phyloP scores from a whole-genome alignment of 2,888 invertebrate species.

The Choristoneura rosaceana region DNA sequence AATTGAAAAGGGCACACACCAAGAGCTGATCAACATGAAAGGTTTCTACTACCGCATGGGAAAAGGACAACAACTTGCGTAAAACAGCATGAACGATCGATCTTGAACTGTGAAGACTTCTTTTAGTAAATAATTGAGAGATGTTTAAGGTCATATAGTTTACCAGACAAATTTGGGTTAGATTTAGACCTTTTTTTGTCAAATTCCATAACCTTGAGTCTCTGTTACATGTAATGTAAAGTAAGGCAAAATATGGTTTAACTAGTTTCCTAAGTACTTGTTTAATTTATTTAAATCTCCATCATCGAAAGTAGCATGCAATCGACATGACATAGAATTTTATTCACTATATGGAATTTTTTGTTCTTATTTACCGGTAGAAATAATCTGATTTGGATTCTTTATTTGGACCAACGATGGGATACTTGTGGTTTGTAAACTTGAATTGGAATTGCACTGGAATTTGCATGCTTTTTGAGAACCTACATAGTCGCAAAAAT shows the following conservation, averaged over 20 bases:
- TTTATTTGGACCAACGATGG: background rate
- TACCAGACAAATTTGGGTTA: background rate
- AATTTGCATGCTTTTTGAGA: background rate
- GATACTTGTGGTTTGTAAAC: too few relatives aligned
- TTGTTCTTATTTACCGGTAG: background rate
- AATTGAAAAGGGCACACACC: conserved; percentile 91
- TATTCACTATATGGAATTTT: background rate
- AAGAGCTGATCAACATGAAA: conserved; percentile 87
- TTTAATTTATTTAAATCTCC: background rate
- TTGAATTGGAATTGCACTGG: too few relatives aligned
- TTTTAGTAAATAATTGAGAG: background rate
- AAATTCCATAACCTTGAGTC: background rate
- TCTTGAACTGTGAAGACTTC: background rate
- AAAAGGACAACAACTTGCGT: conserved; percentile 69
- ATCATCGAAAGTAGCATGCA: background rate
- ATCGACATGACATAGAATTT: background rate
- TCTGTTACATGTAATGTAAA: background rate
- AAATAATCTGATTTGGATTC: background rate
- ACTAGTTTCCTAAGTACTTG: background rate
- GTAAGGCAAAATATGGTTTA: background rate
- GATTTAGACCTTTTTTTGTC: background rate
- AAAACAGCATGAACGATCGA: conserved; percentile 20
- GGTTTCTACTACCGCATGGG: conserved; percentile 89
- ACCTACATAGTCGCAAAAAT: background rate
- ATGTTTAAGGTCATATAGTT: background rate